A percentile compares a stretch with the other conserved stretches of the same genome.
Evolutionary conservation across 2,113 vertebrate genomes (phyloP).

Genomic region (Myodes glareolus): DNA sequence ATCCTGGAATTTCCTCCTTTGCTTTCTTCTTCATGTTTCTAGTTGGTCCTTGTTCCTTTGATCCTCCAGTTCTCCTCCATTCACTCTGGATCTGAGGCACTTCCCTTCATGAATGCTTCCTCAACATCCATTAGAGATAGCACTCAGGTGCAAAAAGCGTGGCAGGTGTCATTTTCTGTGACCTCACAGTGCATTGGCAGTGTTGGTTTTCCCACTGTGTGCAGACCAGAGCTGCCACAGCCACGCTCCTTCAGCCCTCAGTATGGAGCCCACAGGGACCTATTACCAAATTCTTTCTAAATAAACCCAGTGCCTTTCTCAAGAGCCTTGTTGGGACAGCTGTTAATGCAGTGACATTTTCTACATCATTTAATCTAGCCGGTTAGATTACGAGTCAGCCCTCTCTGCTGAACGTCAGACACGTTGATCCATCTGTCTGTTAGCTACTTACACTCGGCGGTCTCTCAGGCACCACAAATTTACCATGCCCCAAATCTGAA

Average conservation of each 20-base stretch:
- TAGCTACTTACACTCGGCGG: neutral
- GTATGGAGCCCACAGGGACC: neutral
- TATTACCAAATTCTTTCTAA: constrained; percentile 25
- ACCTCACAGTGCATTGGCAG: accelerated
- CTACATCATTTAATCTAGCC: constrained; percentile 54
- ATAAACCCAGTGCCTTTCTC: constrained; percentile 18
- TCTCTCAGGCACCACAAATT: constrained; percentile 53
- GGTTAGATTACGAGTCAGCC: neutral
- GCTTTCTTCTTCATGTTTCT: neutral
- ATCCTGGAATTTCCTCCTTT: too few species aligned
- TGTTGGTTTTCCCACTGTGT: accelerated
- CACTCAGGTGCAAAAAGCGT: accelerated
- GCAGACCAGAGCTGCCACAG: neutral
- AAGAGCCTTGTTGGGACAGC: constrained; percentile 51
- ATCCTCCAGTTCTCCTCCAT: neutral
- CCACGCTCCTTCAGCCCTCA: too few species aligned
- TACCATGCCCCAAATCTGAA: neutral
- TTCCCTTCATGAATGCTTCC: neutral
- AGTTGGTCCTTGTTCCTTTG: neutral
- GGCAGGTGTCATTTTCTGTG: neutral
- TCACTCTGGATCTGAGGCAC: neutral
- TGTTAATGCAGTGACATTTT: constrained; percentile 66
- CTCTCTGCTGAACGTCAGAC: neutral
- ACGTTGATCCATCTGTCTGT: constrained; percentile 25
- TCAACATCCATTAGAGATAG: neutral